Conservation (phyloP, 1,140 invertebrate genomes). For the Temnothorax nylanderi region DNA sequence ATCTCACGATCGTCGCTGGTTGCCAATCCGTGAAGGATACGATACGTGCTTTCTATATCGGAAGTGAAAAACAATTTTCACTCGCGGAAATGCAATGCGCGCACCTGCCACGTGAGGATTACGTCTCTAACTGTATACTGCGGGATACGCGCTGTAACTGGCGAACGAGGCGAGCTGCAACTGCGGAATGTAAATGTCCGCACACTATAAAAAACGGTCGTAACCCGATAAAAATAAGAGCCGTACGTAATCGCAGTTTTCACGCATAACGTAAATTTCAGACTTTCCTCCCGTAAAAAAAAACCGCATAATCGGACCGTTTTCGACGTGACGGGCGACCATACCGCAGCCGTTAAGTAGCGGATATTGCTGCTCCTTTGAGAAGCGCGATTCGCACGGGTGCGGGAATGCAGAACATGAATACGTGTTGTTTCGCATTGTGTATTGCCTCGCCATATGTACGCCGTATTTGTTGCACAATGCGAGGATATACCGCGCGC, state of each 20-base stretch:
- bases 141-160: conserved; percentile 26
- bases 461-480: conserved; percentile 27
- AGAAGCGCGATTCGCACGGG: conserved; percentile 55
- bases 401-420: conserved; percentile 54
- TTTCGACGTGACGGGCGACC: background rate
- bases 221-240: conserved; percentile 7
- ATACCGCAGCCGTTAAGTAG: background rate
- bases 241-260: background rate
- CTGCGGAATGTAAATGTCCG: background rate
- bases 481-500: conserved; percentile 8
- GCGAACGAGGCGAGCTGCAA: conserved; percentile 32
- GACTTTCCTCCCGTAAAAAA: background rate
- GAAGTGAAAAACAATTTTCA: conserved; percentile 38
- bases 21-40: background rate
- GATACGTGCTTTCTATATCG: conserved; percentile 35
- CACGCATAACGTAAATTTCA: background rate
- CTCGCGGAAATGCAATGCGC: conserved; percentile 36
- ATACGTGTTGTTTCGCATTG: conserved; percentile 61
- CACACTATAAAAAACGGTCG: background rate
- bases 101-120: conserved; percentile 50
- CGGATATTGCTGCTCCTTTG: conserved; percentile 42
- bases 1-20: background rate
- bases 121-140: conserved; percentile 66
- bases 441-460: conserved; percentile 29
- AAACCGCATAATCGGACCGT: background rate